A percentile compares a stretch with the other conserved stretches of the same genome.
These are phyloP conservation scores for Drosophila lowei DNA, from an alignment of 1,140 invertebrate genomes.

Conservation along the genomic window DNA sequence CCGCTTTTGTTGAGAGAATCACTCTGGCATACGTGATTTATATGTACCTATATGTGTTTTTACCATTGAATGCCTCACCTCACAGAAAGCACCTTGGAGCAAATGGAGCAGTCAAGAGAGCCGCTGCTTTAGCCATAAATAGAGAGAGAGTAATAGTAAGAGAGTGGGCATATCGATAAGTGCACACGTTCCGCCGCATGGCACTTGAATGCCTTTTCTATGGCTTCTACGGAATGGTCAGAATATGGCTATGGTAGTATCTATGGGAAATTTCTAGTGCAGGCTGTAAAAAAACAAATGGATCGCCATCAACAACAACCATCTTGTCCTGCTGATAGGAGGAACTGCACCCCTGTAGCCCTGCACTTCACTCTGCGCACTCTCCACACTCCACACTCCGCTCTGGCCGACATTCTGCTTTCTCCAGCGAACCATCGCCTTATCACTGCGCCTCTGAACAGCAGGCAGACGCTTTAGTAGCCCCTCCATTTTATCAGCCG, in stretches of 20 bases:
- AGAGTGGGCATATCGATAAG: constrained; percentile 7
- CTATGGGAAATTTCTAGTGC: neutral
- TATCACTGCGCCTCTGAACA: neutral
- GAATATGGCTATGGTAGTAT: constrained; percentile 1
- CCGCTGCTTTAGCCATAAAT: neutral
- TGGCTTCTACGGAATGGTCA: too few species aligned
- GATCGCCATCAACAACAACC: constrained; percentile 12
- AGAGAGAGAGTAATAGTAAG: constrained; percentile 1
- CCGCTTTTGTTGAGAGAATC: too few species aligned
- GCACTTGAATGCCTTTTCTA: too few species aligned
- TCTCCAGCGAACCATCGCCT: too few species aligned
- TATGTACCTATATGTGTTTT: too few species aligned
- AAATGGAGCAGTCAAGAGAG: constrained; percentile 7
- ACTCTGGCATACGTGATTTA: too few species aligned
- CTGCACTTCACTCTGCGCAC: neutral
- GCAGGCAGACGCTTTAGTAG: neutral
- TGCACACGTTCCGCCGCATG: too few species aligned
- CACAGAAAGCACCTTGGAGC: too few species aligned
- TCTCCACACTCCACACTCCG: neutral
- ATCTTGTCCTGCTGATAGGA: constrained; percentile 24
- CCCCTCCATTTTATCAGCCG: neutral
- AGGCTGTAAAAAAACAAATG: constrained; percentile 21
- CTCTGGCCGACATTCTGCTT: neutral
- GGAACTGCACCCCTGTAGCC: neutral
- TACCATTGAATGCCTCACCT: too few species aligned